phyloP scores from a whole-genome alignment of 2,113 vertebrate genomes.

The Daboia siamensis region DNA sequence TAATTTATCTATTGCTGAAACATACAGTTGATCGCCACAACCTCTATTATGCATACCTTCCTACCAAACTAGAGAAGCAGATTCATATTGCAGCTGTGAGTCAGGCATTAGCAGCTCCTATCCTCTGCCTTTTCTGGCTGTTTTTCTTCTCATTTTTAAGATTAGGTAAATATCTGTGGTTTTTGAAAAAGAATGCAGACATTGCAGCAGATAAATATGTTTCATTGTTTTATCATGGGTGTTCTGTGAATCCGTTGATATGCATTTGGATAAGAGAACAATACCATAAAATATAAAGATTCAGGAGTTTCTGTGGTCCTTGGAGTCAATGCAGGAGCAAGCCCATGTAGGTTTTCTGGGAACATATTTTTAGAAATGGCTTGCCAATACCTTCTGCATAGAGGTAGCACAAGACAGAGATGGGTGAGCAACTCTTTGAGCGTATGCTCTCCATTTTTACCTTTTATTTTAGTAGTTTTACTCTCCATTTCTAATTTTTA shows the following conservation, averaged over 20 bases:
- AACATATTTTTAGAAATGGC: neutral
- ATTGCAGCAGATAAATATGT: neutral
- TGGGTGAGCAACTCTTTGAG: neutral
- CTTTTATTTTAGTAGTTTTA: neutral
- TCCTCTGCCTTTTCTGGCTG: slow-evolving; percentile 94
- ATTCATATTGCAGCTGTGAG: slow-evolving; percentile 90
- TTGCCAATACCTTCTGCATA: neutral
- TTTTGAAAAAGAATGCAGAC: neutral
- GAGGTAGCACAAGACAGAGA: neutral
- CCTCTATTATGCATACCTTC: slow-evolving; percentile 88
- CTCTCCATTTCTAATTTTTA: neutral
- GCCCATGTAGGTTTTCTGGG: neutral
- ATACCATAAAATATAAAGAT: neutral
- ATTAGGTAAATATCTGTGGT: slow-evolving; percentile 71
- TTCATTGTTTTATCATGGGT: neutral
- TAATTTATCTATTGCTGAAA: slow-evolving; percentile 90
- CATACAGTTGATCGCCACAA: slow-evolving; percentile 94
- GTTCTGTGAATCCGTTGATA: neutral
- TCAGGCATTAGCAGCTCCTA: slow-evolving; percentile 89
- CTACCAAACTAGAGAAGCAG: slow-evolving; percentile 81
- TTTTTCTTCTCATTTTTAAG: slow-evolving; percentile 91
- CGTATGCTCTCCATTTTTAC: neutral
- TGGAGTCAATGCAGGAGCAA: neutral
- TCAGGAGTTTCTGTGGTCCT: neutral
- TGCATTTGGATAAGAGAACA: neutral